Evolutionary conservation across 2,113 vertebrate species (phyloP).

Genomic region (Ondatra zibethicus): DNA sequence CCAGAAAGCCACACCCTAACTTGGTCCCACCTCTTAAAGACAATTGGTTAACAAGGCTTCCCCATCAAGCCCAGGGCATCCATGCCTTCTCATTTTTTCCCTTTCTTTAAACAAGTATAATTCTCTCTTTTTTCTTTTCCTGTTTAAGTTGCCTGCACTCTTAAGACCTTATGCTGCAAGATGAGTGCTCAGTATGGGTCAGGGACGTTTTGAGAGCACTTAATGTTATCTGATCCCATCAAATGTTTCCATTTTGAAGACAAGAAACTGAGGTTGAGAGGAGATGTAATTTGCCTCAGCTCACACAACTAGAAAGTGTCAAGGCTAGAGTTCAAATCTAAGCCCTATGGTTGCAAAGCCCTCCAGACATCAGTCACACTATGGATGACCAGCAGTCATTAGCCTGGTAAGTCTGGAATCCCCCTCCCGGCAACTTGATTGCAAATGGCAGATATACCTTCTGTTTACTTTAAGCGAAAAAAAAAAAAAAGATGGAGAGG

Average conservation of each 20-base stretch:
- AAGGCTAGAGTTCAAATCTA: not conserved
- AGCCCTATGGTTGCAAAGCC: not conserved
- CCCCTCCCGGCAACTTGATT: not conserved
- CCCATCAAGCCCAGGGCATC: not conserved
- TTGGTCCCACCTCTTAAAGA: too few species aligned
- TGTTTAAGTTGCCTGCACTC: not conserved
- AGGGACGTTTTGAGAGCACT: not conserved
- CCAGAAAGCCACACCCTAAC: too few species aligned
- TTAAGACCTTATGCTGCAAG: not conserved
- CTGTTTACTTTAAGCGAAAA: not conserved
- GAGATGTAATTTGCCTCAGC: not conserved
- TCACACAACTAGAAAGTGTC: not conserved
- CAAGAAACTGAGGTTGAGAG: constrained; percentile 29
- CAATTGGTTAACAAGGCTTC: too few species aligned
- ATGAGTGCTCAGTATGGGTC: not conserved
- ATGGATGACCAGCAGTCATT: not conserved
- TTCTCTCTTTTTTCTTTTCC: not conserved
- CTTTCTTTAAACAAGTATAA: not conserved
- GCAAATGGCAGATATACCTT: not conserved
- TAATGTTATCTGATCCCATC: not conserved
- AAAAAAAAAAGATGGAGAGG: not conserved
- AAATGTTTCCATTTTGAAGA: constrained; percentile 1
- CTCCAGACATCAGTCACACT: not conserved
- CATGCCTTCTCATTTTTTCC: not conserved
- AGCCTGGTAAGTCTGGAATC: not conserved